Conservation (phyloP, 2,113 vertebrate species). For the Hemiscyllium ocellatum region DNA sequence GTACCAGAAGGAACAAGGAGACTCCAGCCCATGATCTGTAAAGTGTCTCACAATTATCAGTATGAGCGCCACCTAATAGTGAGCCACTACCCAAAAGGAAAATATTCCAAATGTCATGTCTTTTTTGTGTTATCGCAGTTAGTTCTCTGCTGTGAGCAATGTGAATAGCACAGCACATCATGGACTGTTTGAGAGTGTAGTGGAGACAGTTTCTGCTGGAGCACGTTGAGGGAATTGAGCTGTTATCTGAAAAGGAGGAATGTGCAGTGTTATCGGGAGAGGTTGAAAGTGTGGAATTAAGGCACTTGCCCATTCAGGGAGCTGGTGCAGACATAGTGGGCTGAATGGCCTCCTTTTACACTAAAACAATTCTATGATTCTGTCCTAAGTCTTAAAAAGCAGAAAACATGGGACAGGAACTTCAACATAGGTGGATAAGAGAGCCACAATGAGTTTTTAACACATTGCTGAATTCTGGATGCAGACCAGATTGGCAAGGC, state of each 20-base stretch:
- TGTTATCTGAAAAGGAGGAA: no score
- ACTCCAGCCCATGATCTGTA: neutral
- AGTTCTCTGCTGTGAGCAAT: neutral
- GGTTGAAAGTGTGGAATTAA: no score
- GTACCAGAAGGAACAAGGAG: neutral
- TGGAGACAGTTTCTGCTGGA: no score
- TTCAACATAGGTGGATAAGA: neutral
- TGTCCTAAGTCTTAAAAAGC: neutral
- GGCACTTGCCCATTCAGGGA: no score
- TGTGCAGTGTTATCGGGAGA: no score
- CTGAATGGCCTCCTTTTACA: no score
- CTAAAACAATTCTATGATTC: no score
- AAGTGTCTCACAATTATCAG: neutral
- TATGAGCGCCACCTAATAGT: neutral
- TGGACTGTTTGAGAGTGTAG: no score
- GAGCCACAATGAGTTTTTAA: neutral
- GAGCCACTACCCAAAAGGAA: neutral
- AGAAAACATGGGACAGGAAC: neutral
- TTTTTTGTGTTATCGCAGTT: neutral
- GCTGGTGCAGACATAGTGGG: no score
- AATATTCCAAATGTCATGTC: neutral
- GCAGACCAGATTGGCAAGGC: neutral
- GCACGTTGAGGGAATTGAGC: no score
- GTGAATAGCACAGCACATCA: neutral
- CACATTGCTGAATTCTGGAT: neutral